Percentiles rank a stretch among this genome's conserved stretches.
phyloP scores from a whole-genome alignment of 2,113 vertebrate genomes.

The Antechinus stuartii region DNA sequence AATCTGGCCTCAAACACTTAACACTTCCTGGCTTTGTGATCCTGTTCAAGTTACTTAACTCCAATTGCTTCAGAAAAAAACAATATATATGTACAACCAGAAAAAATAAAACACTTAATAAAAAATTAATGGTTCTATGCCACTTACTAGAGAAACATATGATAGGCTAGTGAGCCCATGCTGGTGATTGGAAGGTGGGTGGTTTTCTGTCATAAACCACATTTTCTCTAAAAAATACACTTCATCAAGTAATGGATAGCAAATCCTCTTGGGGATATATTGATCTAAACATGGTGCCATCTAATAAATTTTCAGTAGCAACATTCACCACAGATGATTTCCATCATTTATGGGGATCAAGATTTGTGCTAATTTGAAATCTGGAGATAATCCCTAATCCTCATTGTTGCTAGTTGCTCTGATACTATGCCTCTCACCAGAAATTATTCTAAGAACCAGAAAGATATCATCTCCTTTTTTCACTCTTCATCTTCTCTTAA shows the following conservation, averaged over 20 bases:
- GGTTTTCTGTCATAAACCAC: not conserved
- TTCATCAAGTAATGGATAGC: not conserved
- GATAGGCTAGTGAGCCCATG: not conserved
- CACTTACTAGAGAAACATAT: not conserved
- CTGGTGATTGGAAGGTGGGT: conserved; percentile 4
- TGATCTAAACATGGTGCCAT: not conserved
- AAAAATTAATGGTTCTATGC: not conserved
- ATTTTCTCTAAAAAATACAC: conserved; percentile 32
- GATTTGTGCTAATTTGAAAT: conserved; percentile 39
- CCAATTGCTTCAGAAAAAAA: too few relatives aligned
- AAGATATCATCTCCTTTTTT: not conserved
- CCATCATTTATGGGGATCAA: not conserved
- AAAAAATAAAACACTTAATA: too few relatives aligned
- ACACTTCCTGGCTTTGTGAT: too few relatives aligned
- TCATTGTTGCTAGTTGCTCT: conserved; percentile 37
- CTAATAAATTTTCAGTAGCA: not conserved
- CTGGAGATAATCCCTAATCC: conserved; percentile 49
- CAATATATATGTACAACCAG: too few relatives aligned
- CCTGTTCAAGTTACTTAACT: too few relatives aligned
- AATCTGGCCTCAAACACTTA: too few relatives aligned
- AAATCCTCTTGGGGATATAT: conserved; percentile 7
- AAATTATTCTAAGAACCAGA: not conserved
- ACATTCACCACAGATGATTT: not conserved
- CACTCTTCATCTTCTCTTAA: not conserved
- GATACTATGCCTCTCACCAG: conserved; percentile 20